Base-by-base conservation (phyloP, 2,113 vertebrate species). In the Cisticola juncidis region DNA sequence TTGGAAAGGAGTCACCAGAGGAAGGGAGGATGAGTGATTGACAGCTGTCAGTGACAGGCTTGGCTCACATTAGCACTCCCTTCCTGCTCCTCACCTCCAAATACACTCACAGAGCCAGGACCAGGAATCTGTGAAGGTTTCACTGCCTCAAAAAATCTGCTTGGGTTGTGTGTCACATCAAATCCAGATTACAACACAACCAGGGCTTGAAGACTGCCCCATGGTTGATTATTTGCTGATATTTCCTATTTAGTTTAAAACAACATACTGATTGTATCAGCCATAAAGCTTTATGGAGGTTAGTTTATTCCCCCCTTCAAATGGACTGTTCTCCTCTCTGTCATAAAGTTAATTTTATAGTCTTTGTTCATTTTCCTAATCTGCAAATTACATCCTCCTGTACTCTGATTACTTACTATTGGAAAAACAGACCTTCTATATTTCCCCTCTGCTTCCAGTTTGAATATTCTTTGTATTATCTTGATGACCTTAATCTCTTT, bases 351-450 rank as follows among this genome's bases (percentile, higher is more conserved):
- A 98, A 98, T 98, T 98, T 98, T 98, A 98, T 96, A 93, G 96
- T 92, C 98, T 98, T 98, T 98, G 98, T 98, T 98, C 98, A 95
- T 95, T 97, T 97, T 97, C 95, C 97, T 98, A 98, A 98, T 98
- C 97, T 97, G 96, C 97, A 98, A 98, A 98, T 98, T 98, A 98
- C 97, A 98, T 98, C 97, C 97, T 98, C 95, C 97, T 96, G 90
- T 95, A 97, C 97, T 92, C 95, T 98, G 97, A 98, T 98, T 97
- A 96, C 97, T 97, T 96, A 94, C 94, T 97, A 98, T 95, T 98
- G 97, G 97, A 97, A 98, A 98, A 98, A 97, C 98, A 98, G 97
- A 88, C 86, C 91, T 92, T 92, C 97, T 93, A 2, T 94, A 93
- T 93, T 90, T 94, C 92, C 81, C 73, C 74, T 97, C 96, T 96